Base-by-base conservation (phyloP, 1,140 invertebrate genomes). In the Solen grandis region DNA sequence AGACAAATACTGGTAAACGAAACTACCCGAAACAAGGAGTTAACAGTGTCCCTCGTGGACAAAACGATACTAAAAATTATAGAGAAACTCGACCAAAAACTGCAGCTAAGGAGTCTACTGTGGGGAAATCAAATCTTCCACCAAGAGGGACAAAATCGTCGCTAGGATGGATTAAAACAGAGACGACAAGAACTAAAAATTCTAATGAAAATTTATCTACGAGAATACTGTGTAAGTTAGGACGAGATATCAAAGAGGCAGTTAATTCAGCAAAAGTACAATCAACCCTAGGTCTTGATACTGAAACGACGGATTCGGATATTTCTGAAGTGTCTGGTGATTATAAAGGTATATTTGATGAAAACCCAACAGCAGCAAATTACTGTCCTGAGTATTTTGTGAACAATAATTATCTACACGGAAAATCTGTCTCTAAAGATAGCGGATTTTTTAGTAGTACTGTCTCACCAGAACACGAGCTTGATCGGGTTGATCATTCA, bases 391-490 rank as follows among this genome's bases (percentile, higher is more conserved):
- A 8, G 8, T 8, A 46, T 46, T 8, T 19, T 46, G 41, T 10
- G 8, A 46, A 10, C 8, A 10, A 46, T 19, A 19, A 46, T 8
- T 8, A 46, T n/a, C n/a, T 10, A 46, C 41, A 10, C 41, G 8
- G 41, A 46, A 8, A 46, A 46, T 46, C 8, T 27, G 52, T 33
- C 22, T 78, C 75, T 22, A 68, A 60, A 59, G 75, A 78, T 35
- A 78, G 75, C 57, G 75, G 75, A 29, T 54, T 78, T 22, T 38
- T 25, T 31, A 78, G 75, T 33, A 46, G 59, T 59, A 36, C 65
- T 13, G 55, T 41, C 14, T 19, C 75, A 46, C 63, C 65, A 41
- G 75, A 78, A 29, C 8, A 8, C 41, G 19, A 46, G 19, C 19
- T 10, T 46, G 8, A 46, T 19, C 8, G 41, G 19, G 41, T 46